These are phyloP conservation scores for Circaetus cinerascens DNA, from an alignment of 2,113 vertebrate species.

Conservation along the genomic window DNA sequence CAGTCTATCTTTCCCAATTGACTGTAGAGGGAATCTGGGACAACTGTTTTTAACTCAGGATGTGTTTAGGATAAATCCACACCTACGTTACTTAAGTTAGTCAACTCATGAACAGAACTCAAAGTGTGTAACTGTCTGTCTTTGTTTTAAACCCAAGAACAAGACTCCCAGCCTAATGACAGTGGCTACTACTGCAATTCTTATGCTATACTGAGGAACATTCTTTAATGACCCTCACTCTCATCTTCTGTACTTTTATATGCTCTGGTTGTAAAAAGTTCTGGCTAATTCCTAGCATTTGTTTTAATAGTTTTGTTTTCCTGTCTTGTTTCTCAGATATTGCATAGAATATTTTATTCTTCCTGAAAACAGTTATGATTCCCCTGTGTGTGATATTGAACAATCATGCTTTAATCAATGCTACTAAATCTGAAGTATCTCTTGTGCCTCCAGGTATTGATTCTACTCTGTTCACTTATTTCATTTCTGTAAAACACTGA, in stretches of 20 bases:
- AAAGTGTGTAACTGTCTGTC: background rate
- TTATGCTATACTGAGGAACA: background rate
- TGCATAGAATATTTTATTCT: slow-evolving; percentile 12
- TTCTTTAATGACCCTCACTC: background rate
- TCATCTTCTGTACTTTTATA: background rate
- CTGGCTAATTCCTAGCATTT: background rate
- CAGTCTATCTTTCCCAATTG: background rate
- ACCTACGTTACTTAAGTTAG: background rate
- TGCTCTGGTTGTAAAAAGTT: background rate
- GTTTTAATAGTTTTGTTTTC: background rate
- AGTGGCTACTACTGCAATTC: background rate
- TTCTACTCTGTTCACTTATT: background rate
- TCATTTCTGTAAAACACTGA: background rate
- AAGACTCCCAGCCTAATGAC: background rate
- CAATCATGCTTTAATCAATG: slow-evolving; percentile 53
- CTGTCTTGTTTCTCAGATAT: background rate
- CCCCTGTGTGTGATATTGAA: slow-evolving; percentile 4
- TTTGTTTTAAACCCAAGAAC: background rate
- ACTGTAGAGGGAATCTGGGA: background rate
- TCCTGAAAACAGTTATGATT: slow-evolving; percentile 28
- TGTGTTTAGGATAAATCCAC: background rate
- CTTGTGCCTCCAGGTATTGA: slow-evolving; percentile 17
- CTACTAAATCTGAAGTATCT: slow-evolving; percentile 24
- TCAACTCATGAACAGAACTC: background rate
- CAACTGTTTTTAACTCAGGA: background rate